Base-by-base conservation (phyloP, 2,888 invertebrate species). In the Oscheius sp. region DNA sequence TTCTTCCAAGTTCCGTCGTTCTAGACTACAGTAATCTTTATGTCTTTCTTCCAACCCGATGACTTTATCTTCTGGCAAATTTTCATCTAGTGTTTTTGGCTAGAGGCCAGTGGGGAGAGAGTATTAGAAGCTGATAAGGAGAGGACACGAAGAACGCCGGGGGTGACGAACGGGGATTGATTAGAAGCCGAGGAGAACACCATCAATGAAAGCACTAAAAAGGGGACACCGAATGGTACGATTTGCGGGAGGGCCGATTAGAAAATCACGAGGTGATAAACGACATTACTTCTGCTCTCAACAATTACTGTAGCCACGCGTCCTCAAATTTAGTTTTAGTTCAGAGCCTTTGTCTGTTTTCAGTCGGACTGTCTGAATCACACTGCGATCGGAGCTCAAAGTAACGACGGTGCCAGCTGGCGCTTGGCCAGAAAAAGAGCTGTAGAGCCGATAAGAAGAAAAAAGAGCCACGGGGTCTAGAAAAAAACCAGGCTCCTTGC, bases 141-240 rank as follows among this genome's bases (percentile, higher is more conserved):
- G 6, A 52, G 25, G 29, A 6, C n/a, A 12, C 42, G 17, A 23
- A 25, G 55, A 55, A 55, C 55, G 37, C 55, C 27, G 27, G 23
- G 25, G 12, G 29, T 52, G 52, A 52, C 33, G 55, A 55, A 55
- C 55, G 55, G 34, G 37, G 34, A 55, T 55, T 55, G 55, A 55
- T 55, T 55, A 55, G 55, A 25, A 6, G 23, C 48, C 23, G 20
- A 12, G 20, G 4, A 55, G 55, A 55, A 55, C 34, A 33, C 33
- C 34, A 34, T 12, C 48, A 55, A 29, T 15, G 27, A 31, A 25
- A 10, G 55, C 20, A 55, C 55, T 20, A 23, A 23, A 48, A 23
- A 42, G n/a, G 25, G 23, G 37, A 34, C 55, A 55, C 55, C 55
- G 55, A 55, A 34, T 55, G 55, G 55, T 55, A 55, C 55, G 20